phyloP scores from a whole-genome alignment of 2,797 vertebrate species.

The Caiman crocodilus region DNA sequence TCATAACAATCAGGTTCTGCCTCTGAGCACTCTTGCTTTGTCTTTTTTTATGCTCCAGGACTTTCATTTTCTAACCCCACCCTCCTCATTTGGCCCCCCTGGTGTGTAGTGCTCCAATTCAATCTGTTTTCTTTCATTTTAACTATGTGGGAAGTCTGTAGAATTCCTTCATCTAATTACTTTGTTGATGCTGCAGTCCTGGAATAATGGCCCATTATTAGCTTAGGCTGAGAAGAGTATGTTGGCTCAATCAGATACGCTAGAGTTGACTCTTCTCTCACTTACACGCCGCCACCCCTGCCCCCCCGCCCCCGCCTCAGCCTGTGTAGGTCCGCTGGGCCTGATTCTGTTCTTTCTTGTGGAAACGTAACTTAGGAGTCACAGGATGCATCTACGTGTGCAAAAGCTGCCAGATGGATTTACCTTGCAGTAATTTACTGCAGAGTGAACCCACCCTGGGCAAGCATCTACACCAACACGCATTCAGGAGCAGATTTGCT shows the following conservation, averaged over 20 bases:
- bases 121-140: conserved; percentile 53
- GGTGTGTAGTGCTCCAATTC: conserved; percentile 21
- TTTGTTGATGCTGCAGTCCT: conserved; percentile 43
- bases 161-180: conserved; percentile 47
- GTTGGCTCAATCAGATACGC: conserved; percentile 24
- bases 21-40: neutral
- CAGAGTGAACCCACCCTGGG: too few relatives aligned
- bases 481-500: too few relatives aligned
- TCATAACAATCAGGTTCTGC: neutral
- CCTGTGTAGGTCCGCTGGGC: conserved; percentile 1
- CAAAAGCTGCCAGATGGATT: too few relatives aligned
- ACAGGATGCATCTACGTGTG: too few relatives aligned
- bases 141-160: neutral
- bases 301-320: neutral
- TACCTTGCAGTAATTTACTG: too few relatives aligned
- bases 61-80: conserved; percentile 2
- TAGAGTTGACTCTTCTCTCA: neutral
- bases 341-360: neutral
- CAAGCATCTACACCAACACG: too few relatives aligned
- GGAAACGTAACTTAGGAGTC: neutral
- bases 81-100: neutral
- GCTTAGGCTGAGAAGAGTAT: neutral
- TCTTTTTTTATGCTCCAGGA: neutral
- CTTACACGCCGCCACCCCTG: neutral
- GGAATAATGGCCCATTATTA: conserved; percentile 38